phyloP scores from a whole-genome alignment of 2,797 vertebrate genomes.

The Karalla daura region DNA sequence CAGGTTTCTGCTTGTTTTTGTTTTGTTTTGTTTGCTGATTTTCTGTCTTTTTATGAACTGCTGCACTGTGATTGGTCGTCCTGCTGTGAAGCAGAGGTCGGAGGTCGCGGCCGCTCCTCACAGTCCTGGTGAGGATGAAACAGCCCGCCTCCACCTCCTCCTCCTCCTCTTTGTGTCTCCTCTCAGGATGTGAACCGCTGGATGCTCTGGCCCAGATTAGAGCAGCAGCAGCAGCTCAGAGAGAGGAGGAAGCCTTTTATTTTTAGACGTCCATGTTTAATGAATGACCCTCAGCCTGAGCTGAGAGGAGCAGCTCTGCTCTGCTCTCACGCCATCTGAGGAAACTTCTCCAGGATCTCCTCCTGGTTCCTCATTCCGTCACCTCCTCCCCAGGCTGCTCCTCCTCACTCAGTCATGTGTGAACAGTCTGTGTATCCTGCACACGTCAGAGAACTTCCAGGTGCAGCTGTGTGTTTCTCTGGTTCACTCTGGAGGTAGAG shows the following conservation, averaged over 20 bases:
- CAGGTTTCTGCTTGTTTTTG: not conserved
- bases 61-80: too few relatives aligned
- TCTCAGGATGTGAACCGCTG: constrained; percentile 52
- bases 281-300: constrained; percentile 69
- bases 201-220: constrained; percentile 74
- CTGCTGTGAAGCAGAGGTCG: constrained; percentile 9
- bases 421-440: too few relatives aligned
- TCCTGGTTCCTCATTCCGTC: too few relatives aligned
- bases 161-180: constrained; percentile 18
- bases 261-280: constrained; percentile 84
- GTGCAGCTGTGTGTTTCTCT: too few relatives aligned
- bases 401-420: too few relatives aligned
- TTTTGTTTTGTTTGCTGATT: not conserved
- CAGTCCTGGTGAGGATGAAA: constrained; percentile 35
- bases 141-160: constrained; percentile 17
- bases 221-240: constrained; percentile 59
- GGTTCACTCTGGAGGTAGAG: too few relatives aligned
- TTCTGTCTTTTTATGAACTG: too few relatives aligned
- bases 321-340: constrained; percentile 29
- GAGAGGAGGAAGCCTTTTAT: constrained; percentile 74
- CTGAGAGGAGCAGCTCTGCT: constrained; percentile 31
- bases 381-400: too few relatives aligned
- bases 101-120: constrained; percentile 31
- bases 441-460: too few relatives aligned
- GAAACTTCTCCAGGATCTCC: too few relatives aligned